Evolutionary conservation across 2,797 vertebrate species (phyloP).

Genomic region (Gila robusta): DNA sequence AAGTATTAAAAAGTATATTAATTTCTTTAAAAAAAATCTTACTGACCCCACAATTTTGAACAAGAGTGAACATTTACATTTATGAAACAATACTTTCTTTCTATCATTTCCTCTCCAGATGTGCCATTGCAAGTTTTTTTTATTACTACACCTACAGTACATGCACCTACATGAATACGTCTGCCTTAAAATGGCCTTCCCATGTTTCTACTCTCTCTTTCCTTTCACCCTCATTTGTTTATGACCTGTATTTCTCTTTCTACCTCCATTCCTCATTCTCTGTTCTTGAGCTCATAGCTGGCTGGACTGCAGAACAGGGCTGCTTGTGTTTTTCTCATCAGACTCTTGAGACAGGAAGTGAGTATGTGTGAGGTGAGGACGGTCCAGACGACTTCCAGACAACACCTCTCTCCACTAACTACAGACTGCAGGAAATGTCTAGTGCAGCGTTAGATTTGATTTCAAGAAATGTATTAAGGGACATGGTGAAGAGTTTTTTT

Average conservation of each 20-base stretch:
- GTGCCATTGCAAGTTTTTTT: neutral
- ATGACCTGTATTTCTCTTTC: constrained; percentile 17
- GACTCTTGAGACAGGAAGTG: constrained; percentile 54
- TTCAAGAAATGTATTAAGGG: constrained; percentile 16
- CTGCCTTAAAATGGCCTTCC: constrained; percentile 12
- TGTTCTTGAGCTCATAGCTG: constrained; percentile 52
- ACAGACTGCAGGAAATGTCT: constrained; percentile 38
- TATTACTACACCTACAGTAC: neutral
- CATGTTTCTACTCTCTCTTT: constrained; percentile 11
- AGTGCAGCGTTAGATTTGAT: constrained; percentile 5
- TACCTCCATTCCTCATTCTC: constrained; percentile 20
- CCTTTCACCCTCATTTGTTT: constrained; percentile 17
- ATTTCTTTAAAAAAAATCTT: neutral
- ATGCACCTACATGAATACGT: neutral
- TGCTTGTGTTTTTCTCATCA: constrained; percentile 67
- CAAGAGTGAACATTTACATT: neutral
- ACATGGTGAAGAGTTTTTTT: neutral
- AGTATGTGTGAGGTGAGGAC: constrained; percentile 55
- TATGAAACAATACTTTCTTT: neutral
- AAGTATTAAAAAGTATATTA: no score
- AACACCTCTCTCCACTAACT: constrained; percentile 35
- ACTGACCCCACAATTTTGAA: neutral
- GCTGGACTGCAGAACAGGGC: constrained; percentile 42
- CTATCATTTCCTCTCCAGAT: neutral
- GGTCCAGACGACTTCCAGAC: constrained; percentile 55